Conservation (phyloP, 2,888 invertebrate genomes). For the Altica lythri region DNA sequence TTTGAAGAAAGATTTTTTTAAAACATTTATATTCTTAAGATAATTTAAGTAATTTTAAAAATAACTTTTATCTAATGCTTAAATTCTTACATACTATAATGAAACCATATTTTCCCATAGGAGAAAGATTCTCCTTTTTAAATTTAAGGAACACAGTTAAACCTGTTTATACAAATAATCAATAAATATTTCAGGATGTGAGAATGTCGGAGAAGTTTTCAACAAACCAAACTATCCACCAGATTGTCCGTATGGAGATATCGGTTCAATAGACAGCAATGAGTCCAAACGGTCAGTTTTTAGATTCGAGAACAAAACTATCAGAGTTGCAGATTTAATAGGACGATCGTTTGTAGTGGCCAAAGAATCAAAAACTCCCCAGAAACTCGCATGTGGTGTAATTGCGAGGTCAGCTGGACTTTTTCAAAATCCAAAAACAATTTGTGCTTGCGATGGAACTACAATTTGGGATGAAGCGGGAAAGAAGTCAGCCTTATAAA, state of each 20-base stretch:
- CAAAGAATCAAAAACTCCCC: constrained; percentile 47
- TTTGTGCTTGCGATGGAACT: constrained; percentile 89
- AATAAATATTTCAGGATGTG: constrained; percentile 52
- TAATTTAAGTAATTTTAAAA: background rate
- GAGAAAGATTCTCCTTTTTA: too few species aligned
- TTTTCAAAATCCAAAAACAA: constrained; percentile 82
- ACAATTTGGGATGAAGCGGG: constrained; percentile 82
- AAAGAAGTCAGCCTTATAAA: constrained; percentile 36
- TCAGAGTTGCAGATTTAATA: constrained; percentile 75
- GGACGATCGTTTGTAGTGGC: constrained; percentile 80
- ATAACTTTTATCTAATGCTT: too few species aligned
- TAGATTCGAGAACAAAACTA: constrained; percentile 62
- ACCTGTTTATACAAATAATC: too few species aligned
- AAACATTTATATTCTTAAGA: background rate
- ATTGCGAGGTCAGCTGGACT: constrained; percentile 88
- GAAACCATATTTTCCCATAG: too few species aligned
- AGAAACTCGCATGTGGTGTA: constrained; percentile 72
- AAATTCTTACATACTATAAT: too few species aligned
- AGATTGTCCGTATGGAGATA: constrained; percentile 65
- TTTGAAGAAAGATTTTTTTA: too few species aligned
- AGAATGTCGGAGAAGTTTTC: constrained; percentile 67
- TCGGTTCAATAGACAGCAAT: constrained; percentile 68
- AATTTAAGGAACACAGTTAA: too few species aligned
- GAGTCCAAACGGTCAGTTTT: constrained; percentile 69
- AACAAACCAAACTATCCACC: constrained; percentile 60